phyloP scores from a whole-genome alignment of 1,140 invertebrate genomes.

The Branchinecta lindahli region DNA sequence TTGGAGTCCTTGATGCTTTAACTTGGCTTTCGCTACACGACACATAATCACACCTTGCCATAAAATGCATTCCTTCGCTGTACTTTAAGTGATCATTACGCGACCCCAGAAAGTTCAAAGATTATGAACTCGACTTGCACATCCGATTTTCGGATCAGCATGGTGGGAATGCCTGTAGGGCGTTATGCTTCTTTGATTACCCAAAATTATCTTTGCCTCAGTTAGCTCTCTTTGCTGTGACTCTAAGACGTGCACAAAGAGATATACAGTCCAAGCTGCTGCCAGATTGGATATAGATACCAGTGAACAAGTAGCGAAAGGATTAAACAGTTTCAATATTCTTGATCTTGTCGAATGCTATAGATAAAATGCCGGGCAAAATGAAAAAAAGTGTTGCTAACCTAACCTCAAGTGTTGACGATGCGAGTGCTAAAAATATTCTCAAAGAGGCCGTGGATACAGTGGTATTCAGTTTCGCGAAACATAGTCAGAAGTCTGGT shows the following conservation, averaged over 20 bases:
- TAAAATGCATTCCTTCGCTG: too few species aligned
- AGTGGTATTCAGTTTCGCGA: conserved; percentile 59
- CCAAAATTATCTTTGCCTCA: conserved; percentile 7
- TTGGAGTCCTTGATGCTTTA: too few species aligned
- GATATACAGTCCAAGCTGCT: conserved; percentile 2
- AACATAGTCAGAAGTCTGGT: conserved; percentile 56
- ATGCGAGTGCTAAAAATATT: conserved; percentile 49
- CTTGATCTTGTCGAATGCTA: not conserved
- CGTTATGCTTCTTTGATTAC: conserved; percentile 8
- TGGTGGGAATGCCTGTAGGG: not conserved
- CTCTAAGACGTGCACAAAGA: conserved; percentile 9
- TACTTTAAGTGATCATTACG: not conserved
- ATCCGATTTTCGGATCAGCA: not conserved
- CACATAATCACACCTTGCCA: too few species aligned
- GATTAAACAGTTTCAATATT: not conserved
- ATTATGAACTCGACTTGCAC: not conserved
- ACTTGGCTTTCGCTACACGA: too few species aligned
- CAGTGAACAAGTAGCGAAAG: too few species aligned
- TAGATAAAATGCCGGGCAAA: not conserved
- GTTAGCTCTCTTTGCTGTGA: conserved; percentile 5
- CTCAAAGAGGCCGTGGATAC: conserved; percentile 58
- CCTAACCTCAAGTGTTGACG: conserved; percentile 25
- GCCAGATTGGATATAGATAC: not conserved
- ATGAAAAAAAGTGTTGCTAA: not conserved
- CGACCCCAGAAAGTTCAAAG: conserved; percentile 2